phyloP scores from a whole-genome alignment of 1,140 invertebrate species.

The Proctacanthus coquilletti region DNA sequence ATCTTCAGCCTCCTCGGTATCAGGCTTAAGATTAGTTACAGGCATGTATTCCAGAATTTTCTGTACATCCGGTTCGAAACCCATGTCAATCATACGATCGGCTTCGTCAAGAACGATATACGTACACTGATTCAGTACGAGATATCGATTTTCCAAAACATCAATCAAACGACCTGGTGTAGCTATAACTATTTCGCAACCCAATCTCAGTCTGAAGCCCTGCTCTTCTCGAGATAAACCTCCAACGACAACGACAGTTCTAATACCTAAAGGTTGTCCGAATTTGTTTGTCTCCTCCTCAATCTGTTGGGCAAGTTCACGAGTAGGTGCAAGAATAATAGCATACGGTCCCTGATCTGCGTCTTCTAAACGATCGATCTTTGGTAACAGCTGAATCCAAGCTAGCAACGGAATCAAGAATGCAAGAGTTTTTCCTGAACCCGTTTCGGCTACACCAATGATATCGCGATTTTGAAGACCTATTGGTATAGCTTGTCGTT shows the following conservation, averaged over 20 bases:
- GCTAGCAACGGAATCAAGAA: conserved; percentile 94
- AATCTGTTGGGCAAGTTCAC: conserved; percentile 98
- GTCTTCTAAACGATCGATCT: conserved; percentile 83
- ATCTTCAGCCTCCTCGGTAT: conserved; percentile 96
- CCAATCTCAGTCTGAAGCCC: conserved; percentile 88
- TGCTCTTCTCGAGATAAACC: conserved; percentile 96
- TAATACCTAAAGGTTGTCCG: conserved; percentile 83
- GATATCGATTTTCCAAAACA: conserved; percentile 94
- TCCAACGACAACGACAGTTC: conserved; percentile 96
- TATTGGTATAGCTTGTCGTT: conserved; percentile 97
- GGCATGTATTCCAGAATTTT: conserved; percentile 98
- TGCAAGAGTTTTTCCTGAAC: conserved; percentile 95
- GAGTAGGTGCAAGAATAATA: conserved; percentile 94
- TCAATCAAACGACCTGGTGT: conserved; percentile 99
- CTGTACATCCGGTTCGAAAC: conserved; percentile 96
- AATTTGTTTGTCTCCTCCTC: conserved; percentile 99
- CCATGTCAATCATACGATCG: conserved; percentile 99
- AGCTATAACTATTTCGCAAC: conserved; percentile 99
- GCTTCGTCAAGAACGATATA: conserved; percentile 90
- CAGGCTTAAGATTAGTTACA: conserved; percentile 95
- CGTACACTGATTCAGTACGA: conserved; percentile 91
- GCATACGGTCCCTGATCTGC: conserved; percentile 97
- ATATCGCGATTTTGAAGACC: conserved; percentile 97
- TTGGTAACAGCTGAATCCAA: conserved; percentile 97
- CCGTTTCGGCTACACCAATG: conserved; percentile 98